Evolutionary conservation across 2,888 invertebrate genomes (phyloP), one percentile per base, ranked within the genome.

Genomic region (Troides oblongomaculatus): DNA sequence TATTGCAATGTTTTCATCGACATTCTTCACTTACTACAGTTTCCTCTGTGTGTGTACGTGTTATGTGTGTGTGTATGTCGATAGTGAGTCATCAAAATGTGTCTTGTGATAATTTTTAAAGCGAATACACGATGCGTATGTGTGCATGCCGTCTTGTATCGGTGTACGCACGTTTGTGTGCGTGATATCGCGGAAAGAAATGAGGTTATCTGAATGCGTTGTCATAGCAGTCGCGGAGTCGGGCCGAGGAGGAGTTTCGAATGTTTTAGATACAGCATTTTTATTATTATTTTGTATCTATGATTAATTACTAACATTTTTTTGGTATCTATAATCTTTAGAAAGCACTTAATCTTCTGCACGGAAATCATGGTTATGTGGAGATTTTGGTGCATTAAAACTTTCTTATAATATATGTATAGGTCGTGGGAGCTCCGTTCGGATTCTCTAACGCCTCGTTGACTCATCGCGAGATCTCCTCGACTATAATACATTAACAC

Each of bases 131-230:
- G 50, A 53, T 70, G 62, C 72, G 39, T 46, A 56, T 68, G 73
- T 79, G 78, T 75, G 75, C 71, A 77, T 74, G 73, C 72, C 72
- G 69, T 70, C 77, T 74, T 78, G 73, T 74, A 73, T 69, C 43
- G 30, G 58, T 58, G 46, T 68, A n/a, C 36, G 30, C 73, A 58
- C 72, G 71, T 71, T 69, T 81, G 79, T 82, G 80, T 81, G 85
- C 74, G 84, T 79, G 84, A 81, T 87, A 89, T 89, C 87, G 80
- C 81, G 81, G 85, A 92, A 92, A 92, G 90, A 92, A 92, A 92
- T 92, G 92, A 90, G 92, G 92, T 92, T 92, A 92, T 92, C 92
- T 91, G 84, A 83, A 86, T 85, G 86, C 86, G 83, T 80, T 87
- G 89, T 91, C 90, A 89, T 87, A 90, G 90, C 88, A 84, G 88